Evolutionary conservation across 92 coral and sea anemone genomes (phyloP).

Genomic region (Siderastrea radians): DNA sequence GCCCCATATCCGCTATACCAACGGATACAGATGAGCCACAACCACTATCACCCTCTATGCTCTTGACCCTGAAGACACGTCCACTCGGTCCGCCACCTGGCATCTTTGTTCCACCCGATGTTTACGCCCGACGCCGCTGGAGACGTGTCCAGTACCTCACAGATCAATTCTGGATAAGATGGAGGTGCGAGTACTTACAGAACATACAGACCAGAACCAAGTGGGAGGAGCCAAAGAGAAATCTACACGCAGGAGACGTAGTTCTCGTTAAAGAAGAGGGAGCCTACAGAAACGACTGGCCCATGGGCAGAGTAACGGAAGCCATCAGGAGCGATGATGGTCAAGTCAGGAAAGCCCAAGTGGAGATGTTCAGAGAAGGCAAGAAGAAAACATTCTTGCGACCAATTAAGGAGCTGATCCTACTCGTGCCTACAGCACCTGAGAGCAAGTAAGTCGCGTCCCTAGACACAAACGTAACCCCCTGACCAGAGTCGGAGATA

Average conservation of each 20-base stretch:
- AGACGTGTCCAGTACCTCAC: slow-evolving; percentile 36
- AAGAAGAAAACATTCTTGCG: background rate
- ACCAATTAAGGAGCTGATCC: too few species aligned
- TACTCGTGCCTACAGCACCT: too few species aligned
- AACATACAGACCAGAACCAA: slow-evolving; percentile 14
- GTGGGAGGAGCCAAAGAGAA: slow-evolving; percentile 16
- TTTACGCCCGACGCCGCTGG: slow-evolving; percentile 49
- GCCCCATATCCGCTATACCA: slow-evolving; percentile 38
- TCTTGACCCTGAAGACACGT: slow-evolving; percentile 40
- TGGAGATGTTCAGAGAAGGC: too few species aligned
- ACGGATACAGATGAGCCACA: slow-evolving; percentile 42
- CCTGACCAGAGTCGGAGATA: too few species aligned
- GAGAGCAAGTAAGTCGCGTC: too few species aligned
- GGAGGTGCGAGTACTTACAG: slow-evolving; percentile 61
- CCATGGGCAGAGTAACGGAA: slow-evolving; percentile 34
- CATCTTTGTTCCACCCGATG: slow-evolving; percentile 26
- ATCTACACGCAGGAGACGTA: slow-evolving; percentile 40
- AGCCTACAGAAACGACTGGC: slow-evolving; percentile 21
- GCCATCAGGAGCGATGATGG: slow-evolving; percentile 52
- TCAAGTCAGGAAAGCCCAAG: slow-evolving; percentile 35
- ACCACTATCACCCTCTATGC: slow-evolving; percentile 42
- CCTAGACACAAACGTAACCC: too few species aligned
- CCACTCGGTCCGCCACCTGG: slow-evolving; percentile 49
- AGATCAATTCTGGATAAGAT: slow-evolving; percentile 49
- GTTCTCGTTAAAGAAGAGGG: slow-evolving; percentile 48